These are phyloP conservation scores for Thecophora atra DNA, from an alignment of 2,888 invertebrate species.

Conservation along the genomic window DNA sequence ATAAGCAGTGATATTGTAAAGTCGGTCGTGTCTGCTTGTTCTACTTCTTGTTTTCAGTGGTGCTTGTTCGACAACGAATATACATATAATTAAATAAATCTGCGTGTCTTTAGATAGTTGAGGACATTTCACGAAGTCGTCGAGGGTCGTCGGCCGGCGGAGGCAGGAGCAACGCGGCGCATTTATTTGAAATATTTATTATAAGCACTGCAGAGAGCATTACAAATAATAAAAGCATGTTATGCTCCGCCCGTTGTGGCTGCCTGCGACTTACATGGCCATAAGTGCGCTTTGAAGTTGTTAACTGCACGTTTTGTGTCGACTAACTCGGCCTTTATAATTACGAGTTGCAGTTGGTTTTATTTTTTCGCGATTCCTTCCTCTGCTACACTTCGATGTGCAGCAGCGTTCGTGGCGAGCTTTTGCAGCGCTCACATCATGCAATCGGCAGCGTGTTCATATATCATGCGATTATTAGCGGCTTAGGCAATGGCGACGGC, in stretches of 20 bases:
- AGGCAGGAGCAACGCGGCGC: neutral
- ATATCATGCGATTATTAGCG: constrained; percentile 39
- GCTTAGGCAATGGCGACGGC: constrained; percentile 18
- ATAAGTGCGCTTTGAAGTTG: constrained; percentile 20
- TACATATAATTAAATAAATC: constrained; percentile 56
- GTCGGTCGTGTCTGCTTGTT: neutral
- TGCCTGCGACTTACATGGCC: constrained; percentile 4
- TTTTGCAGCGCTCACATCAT: constrained; percentile 29
- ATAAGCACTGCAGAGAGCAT: constrained; percentile 1
- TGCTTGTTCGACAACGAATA: neutral
- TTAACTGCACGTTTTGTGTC: constrained; percentile 34
- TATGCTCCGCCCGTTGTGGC: neutral
- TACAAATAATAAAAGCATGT: too few relatives aligned
- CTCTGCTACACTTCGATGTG: constrained; percentile 3
- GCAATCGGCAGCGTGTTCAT: constrained; percentile 24
- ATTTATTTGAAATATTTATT: constrained; percentile 23
- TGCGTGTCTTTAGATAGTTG: constrained; percentile 50
- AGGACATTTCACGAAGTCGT: neutral
- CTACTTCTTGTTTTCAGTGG: neutral
- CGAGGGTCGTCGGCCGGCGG: neutral
- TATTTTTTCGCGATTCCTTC: neutral
- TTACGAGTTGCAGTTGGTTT: constrained; percentile 4
- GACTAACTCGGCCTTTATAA: constrained; percentile 32
- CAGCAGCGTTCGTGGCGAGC: constrained; percentile 15
- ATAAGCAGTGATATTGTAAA: neutral